phyloP scores from a whole-genome alignment of 2,888 invertebrate species.

The Pristionchus maxplancki region DNA sequence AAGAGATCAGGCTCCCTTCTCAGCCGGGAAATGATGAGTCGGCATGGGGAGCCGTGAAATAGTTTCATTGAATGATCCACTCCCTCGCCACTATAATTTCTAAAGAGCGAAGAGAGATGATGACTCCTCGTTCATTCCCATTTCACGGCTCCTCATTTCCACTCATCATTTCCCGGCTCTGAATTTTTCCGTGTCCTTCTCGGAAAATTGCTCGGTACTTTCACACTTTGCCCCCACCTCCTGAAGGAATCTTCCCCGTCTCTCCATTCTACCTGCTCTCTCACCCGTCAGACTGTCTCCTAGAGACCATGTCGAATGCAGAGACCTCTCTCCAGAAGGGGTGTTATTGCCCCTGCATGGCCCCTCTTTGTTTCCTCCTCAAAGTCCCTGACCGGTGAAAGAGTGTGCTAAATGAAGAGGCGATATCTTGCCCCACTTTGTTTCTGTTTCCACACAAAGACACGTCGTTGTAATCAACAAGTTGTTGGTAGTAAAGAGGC shows the following conservation, averaged over 20 bases:
- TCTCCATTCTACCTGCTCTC: background rate
- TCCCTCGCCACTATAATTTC: background rate
- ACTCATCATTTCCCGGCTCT: no score
- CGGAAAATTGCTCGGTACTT: background rate
- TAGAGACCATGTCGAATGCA: no score
- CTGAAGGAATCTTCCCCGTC: background rate
- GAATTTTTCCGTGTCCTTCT: background rate
- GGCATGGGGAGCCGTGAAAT: no score
- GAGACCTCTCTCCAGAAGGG: no score
- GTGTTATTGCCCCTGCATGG: no score
- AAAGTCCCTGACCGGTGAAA: background rate
- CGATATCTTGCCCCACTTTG: background rate
- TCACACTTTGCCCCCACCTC: background rate
- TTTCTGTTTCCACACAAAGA: background rate
- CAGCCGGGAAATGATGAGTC: no score
- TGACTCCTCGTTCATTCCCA: no score
- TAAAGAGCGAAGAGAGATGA: no score
- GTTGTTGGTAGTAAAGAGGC: background rate
- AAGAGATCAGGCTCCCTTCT: no score
- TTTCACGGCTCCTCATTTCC: no score
- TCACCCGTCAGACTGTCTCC: background rate
- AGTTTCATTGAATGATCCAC: background rate
- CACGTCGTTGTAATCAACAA: conserved; percentile 30
- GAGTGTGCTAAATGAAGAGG: background rate
- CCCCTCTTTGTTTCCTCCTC: no score